Percentiles rank a stretch among this genome's conserved stretches.
phyloP scores from a whole-genome alignment of 2,888 invertebrate species.

The Lasioglossum villosulum region DNA sequence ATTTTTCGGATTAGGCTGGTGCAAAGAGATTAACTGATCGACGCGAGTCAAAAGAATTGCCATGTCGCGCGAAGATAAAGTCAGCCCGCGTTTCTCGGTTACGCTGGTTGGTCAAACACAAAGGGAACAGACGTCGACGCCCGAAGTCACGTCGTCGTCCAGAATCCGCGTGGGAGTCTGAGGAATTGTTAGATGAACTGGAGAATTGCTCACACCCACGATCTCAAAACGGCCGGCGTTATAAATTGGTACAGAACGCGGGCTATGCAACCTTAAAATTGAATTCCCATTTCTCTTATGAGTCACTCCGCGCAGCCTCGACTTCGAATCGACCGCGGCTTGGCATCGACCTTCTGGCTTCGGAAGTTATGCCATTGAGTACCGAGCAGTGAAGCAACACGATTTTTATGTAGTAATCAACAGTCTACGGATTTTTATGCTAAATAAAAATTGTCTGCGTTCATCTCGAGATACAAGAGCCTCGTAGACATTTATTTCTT shows the following conservation, averaged over 20 bases:
- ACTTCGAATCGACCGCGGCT: not conserved
- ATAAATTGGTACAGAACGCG: conserved; percentile 60
- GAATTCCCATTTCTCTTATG: conserved; percentile 60
- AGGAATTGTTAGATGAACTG: conserved; percentile 75
- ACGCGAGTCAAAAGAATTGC: conserved; percentile 55
- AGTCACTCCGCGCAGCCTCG: conserved; percentile 33
- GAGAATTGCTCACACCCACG: conserved; percentile 74
- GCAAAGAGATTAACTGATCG: conserved; percentile 65
- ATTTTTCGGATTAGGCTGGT: conserved; percentile 52
- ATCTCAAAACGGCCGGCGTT: conserved; percentile 56
- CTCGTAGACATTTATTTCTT: too few relatives aligned
- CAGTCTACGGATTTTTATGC: not conserved
- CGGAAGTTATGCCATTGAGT: not conserved
- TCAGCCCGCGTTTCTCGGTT: conserved; percentile 67
- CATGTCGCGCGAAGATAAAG: conserved; percentile 68
- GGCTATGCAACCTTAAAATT: conserved; percentile 59
- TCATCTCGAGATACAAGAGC: not conserved
- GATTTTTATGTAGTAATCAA: not conserved
- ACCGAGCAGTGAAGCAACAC: not conserved
- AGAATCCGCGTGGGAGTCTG: conserved; percentile 69
- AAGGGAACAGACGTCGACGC: conserved; percentile 70
- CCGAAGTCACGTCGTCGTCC: conserved; percentile 67
- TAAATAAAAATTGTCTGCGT: not conserved
- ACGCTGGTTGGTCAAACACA: conserved; percentile 72
- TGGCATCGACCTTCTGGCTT: not conserved